Evolutionary conservation across 1,140 invertebrate species (phyloP).

Genomic region (Aphis craccivora): DNA sequence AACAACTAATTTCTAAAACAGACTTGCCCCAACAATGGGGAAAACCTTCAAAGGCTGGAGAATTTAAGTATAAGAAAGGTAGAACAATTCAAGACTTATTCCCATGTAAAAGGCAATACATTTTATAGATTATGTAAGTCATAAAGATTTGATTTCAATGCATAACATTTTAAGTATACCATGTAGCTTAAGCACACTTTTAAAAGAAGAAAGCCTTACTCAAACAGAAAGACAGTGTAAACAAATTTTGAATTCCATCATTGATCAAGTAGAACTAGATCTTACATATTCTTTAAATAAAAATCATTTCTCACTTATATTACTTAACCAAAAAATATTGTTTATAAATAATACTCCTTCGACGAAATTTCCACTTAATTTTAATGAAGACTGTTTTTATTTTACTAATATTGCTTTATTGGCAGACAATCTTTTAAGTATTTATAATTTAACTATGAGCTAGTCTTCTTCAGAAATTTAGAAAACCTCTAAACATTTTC

Average conservation of each 20-base stretch:
- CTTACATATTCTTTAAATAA: not conserved
- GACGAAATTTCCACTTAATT: not conserved
- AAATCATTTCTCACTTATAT: not conserved
- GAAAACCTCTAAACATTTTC: not conserved
- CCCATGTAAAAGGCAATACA: not conserved
- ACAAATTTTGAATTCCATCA: not conserved
- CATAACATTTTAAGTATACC: conserved; percentile 14
- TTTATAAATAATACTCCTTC: not conserved
- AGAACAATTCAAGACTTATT: conserved; percentile 12
- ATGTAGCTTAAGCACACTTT: not conserved
- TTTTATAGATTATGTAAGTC: not conserved
- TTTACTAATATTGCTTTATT: not conserved
- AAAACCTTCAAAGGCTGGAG: conserved; percentile 1
- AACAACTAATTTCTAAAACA: not conserved
- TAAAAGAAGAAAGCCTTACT: not conserved
- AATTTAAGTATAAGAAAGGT: conserved; percentile 13
- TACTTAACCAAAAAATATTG: not conserved
- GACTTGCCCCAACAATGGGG: not conserved
- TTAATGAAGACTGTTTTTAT: not conserved
- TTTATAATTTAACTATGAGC: conserved; percentile 5
- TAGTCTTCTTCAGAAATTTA: not conserved
- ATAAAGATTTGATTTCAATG: not conserved
- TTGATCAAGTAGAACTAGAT: not conserved
- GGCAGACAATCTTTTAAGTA: not conserved
- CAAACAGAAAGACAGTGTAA: not conserved